A percentile compares a stretch with the other conserved stretches of the same genome.
Conservation (phyloP, 2,888 invertebrate species). For the Pteria penguin region DNA sequence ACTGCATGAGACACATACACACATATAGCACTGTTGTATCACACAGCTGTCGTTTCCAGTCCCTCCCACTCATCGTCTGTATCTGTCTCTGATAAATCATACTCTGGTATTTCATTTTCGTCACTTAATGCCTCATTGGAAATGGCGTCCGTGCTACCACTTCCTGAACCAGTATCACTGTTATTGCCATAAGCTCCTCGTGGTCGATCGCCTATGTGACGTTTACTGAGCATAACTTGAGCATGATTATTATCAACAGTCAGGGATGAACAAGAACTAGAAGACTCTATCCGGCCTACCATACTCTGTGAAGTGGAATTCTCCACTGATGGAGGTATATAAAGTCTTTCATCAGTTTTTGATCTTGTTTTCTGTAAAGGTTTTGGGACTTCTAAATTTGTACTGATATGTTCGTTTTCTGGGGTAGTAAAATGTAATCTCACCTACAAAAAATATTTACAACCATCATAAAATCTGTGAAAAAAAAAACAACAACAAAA, state of each 20-base stretch:
- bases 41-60: conserved; percentile 72
- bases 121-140: conserved; percentile 54
- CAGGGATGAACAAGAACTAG: conserved; percentile 9
- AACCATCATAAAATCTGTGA: too few relatives aligned
- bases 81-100: conserved; percentile 72
- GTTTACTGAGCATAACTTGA: conserved; percentile 13
- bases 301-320: not conserved
- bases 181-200: not conserved
- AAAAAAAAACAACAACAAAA: too few relatives aligned
- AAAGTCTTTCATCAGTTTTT: conserved; percentile 23
- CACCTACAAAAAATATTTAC: too few relatives aligned
- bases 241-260: conserved; percentile 13
- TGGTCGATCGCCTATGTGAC: not conserved
- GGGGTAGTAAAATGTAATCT: conserved; percentile 56
- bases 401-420: conserved; percentile 25
- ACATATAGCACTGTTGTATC: too few relatives aligned
- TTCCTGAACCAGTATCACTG: conserved; percentile 50
- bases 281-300: not conserved
- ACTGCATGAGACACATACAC: too few relatives aligned
- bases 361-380: conserved; percentile 11
- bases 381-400: conserved; percentile 26
- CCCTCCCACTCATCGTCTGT: conserved; percentile 75
- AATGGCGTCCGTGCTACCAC: conserved; percentile 55
- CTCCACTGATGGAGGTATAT: not conserved
- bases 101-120: conserved; percentile 60